These are phyloP conservation scores for Meiosimyza platycephala DNA, from an alignment of 2,888 invertebrate genomes.

Conservation along the genomic window DNA sequence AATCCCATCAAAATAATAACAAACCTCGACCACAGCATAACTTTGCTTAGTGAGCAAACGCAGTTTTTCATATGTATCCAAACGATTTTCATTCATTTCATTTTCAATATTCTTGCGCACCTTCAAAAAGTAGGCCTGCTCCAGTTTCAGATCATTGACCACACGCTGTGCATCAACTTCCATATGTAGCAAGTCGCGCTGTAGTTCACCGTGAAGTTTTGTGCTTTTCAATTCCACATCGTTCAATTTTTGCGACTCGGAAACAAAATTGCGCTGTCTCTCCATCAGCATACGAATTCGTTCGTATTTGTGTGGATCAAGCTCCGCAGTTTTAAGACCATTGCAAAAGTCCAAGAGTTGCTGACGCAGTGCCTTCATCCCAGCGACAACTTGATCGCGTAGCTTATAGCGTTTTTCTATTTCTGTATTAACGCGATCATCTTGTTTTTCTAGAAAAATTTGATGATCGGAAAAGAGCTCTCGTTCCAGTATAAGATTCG, in stretches of 20 bases:
- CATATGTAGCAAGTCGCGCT: constrained; percentile 47
- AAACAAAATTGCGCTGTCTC: constrained; percentile 55
- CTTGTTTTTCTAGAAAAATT: constrained; percentile 53
- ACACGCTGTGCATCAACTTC: constrained; percentile 54
- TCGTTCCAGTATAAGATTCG: constrained; percentile 51
- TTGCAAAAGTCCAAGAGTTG: constrained; percentile 54
- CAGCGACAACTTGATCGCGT: constrained; percentile 53
- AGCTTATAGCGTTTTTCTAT: constrained; percentile 55
- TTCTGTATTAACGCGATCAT: constrained; percentile 54
- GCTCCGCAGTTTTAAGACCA: constrained; percentile 48
- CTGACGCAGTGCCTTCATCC: constrained; percentile 55
- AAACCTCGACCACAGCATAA: constrained; percentile 55
- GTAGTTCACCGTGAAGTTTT: constrained; percentile 44
- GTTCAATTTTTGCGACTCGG: constrained; percentile 53
- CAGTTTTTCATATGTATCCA: constrained; percentile 55
- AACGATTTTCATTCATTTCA: constrained; percentile 49
- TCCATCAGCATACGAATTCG: constrained; percentile 54
- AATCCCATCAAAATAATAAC: neutral
- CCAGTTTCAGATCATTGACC: constrained; percentile 55
- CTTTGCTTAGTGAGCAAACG: constrained; percentile 55
- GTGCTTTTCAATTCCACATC: constrained; percentile 48
- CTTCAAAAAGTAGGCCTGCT: constrained; percentile 57
- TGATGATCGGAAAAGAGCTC: constrained; percentile 52
- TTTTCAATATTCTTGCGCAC: constrained; percentile 56
- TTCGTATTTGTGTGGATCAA: constrained; percentile 59